Base-by-base conservation (phyloP, 2,113 vertebrate genomes). In the Triplophysa rosa region DNA sequence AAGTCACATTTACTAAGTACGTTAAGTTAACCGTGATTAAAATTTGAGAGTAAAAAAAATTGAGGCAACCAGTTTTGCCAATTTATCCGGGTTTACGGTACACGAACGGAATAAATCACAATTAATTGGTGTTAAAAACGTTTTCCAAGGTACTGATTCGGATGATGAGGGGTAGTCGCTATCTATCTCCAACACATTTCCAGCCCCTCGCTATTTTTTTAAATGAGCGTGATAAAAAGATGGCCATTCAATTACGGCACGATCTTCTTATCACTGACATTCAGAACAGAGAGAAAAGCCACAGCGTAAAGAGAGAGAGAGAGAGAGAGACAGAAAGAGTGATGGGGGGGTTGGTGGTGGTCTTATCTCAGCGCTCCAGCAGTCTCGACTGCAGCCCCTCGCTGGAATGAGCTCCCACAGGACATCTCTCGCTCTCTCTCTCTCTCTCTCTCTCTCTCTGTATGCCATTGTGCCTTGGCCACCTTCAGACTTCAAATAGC, bases 191-290 rank as follows among this genome's bases (percentile, higher is more conserved):
- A 37, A 47, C 37, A 74, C 63, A 19, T 42, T 33, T 70, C 88
- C 84, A 81, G 80, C 87, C 56, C 14, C 70, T 33, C 77, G 17
- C 87, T 68, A 62, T 86, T 89, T 89, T 87, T 84, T 83, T 81
- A 81, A 86, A 88, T 42, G 56, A 45, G 79, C 42, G 21, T 66
- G 68, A 80, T 88, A 86, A 86, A 89, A 86, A 88, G 87, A 87
- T 88, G 72, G 86, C 80, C 81, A 68, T 84, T 85, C 76, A 80
- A 93, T 92, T 91, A 90, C 88, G 85, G 84, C 86, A 88, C 88
- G 89, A 90, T 91, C 88, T 88, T 88, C 94, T 98, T 98, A 99
- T 99, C 98, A 86, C 89, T 67, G 83, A 86, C 92, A 92, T 87
- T 92, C 96, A 98, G 95, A 93, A 87, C 92, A 90, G 95, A 92